Evolutionary conservation across 1,140 invertebrate species (phyloP), one percentile per base, ranked within the genome.

Genomic region (Drosophila navojoa): DNA sequence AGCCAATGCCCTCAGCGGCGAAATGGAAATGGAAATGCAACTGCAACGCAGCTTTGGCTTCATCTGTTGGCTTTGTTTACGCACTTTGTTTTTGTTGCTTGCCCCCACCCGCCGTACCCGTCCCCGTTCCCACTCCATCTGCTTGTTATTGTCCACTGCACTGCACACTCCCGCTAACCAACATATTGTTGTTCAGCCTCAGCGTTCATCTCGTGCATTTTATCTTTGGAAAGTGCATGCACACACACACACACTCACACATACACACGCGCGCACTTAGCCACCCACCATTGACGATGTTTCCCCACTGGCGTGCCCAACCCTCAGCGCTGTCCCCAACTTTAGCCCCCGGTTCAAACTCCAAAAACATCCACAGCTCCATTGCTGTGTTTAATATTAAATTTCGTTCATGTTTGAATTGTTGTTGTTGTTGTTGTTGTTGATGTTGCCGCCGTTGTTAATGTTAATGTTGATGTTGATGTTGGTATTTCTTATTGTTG

Each of bases 371-470:
- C 2, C 16, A 55, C 7, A 22, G 35, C 13, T 29, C 22, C 40
- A 15, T 64, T 50, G 49, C 29, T 55, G 38, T 52, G 57, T 53
- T 69, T 47, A 38, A 63, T 70, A 70, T 70, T 70, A 22, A 70
- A 70, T 70, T 70, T 70, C 67, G 53, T 63, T 68, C 38, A 38
- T 68, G 22, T 49, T 49, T 59, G 32, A 44, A 27, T 57, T 57
- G 22, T 44, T 57, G 54, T 57, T 57, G 53, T 11, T 38, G 38
- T 10, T 66, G 27, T 57, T 55, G 40, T 5, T 57, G 54, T 22
- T 54, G 22, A 22, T 66, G 44, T 57, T 55, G 50, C 11, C 38
- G 53, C 19, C 13, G 50, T 16, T 52, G 50, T 42, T 54, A 27
- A 27, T 58, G 35, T 40, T 44, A 11, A 16, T 54, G 40, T 54